Base-by-base conservation (phyloP, 2,113 vertebrate genomes). In the Silurus glanis region DNA sequence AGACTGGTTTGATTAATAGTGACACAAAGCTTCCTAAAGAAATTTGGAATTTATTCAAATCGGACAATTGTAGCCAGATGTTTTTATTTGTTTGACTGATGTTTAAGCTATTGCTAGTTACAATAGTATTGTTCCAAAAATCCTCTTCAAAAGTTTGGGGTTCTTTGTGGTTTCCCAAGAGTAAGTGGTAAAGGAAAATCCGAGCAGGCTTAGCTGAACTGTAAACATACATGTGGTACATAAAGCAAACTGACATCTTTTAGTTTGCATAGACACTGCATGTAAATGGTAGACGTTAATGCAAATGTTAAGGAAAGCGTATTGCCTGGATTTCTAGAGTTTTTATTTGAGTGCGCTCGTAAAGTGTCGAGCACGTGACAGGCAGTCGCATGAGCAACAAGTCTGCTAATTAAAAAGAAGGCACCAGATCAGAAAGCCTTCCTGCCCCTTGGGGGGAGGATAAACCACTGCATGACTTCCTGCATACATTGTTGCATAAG, bases 381-480 rank as follows among this genome's bases (percentile, higher is more conserved):
- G 59, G 55, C 7, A 83, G 80, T 21, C 72, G 66, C n/a, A 61
- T 45, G 59, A 92, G 19, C 89, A 93, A 92, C 91, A 91, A 87
- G 89, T 92, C 62, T 83, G 56, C 90, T 91, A 94, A 95, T 94
- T 94, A 93, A 93, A 90, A 86, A 83, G 72, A 87, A 59, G 37
- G n/a, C 78, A 82, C 69, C 79, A 7, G 83, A 82, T 89, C 85
- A 87, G 83, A 82, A 86, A 79, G 61, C 80, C 2, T 86, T 37
- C 19, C 25, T 91, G 12, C 72, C 92, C 91, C 92, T 72, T 53
- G 88, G 91, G 91, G 88, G 69, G 23, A 47, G n/a, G 47, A 83
- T 90, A 85, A 76, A 55, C 28, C 19, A 51, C 64, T 69, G 75
- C 28, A 75, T 87, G 71, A 59, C 55, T 85, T 58, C 58, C 84